Conservation (phyloP, 2,113 vertebrate species). For the Oenanthe melanoleuca region DNA sequence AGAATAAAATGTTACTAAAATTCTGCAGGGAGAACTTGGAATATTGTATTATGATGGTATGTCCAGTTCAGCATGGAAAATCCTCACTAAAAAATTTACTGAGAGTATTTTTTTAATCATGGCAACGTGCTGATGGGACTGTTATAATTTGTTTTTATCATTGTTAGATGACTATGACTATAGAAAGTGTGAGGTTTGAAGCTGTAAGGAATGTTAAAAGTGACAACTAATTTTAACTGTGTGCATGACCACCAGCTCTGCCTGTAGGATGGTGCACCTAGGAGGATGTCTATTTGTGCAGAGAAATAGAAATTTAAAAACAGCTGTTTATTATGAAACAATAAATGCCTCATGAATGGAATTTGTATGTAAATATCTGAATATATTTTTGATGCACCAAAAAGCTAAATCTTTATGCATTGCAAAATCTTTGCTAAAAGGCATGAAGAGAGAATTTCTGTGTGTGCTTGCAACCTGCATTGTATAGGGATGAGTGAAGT, state of each 20-base stretch:
- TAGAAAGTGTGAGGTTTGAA: not conserved
- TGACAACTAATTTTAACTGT: not conserved
- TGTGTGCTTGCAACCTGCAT: not conserved
- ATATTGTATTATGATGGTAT: not conserved
- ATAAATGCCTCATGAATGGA: not conserved
- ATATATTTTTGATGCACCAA: not conserved
- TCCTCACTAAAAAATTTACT: not conserved
- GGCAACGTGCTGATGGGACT: not conserved
- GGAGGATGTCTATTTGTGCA: not conserved
- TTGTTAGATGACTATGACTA: not conserved
- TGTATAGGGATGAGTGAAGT: not conserved
- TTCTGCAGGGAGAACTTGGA: not conserved
- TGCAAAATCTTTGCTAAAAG: not conserved
- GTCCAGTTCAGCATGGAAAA: not conserved
- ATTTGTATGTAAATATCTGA: not conserved
- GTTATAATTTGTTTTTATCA: not conserved
- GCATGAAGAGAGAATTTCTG: not conserved
- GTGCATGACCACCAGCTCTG: not conserved
- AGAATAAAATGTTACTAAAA: not conserved
- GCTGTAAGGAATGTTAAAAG: not conserved
- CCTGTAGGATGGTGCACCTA: not conserved
- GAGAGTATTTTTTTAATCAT: not conserved
- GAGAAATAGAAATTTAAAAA: not conserved
- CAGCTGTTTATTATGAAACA: not conserved
- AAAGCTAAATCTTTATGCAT: not conserved